Percentiles rank a stretch among this genome's conserved stretches.
Conservation (phyloP, 64 coral and sea anemone genomes). For the Montipora sp. region DNA sequence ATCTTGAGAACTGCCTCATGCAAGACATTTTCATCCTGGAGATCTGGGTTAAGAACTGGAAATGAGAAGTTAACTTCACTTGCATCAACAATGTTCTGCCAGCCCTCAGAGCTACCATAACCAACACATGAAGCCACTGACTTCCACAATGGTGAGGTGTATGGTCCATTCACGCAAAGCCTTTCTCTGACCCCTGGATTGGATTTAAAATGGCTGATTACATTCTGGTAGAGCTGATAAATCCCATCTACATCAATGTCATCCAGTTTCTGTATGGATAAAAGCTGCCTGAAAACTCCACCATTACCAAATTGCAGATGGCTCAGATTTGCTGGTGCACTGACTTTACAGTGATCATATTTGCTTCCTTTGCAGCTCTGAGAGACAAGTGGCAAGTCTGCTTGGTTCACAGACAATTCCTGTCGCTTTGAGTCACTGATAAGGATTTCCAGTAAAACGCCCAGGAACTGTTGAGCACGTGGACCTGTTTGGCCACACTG, state of each 20-base stretch:
- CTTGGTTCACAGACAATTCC: background rate
- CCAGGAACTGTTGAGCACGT: constrained; percentile 34
- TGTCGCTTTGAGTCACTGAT: constrained; percentile 68
- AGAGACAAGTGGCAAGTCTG: background rate
- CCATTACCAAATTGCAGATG: constrained; percentile 47
- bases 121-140: constrained; percentile 26
- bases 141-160: constrained; percentile 57
- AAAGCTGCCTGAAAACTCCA: constrained; percentile 71
- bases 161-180: constrained; percentile 71
- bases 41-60: constrained; percentile 22
- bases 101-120: background rate
- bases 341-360: background rate
- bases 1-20: constrained; percentile 51
- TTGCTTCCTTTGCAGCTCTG: constrained; percentile 61
- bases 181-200: constrained; percentile 57
- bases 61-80: background rate
- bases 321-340: background rate
- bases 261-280: constrained; percentile 75
- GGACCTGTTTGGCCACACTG: constrained; percentile 28
- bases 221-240: constrained; percentile 45
- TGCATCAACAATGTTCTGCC: background rate
- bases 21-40: background rate
- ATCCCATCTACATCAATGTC: constrained; percentile 77
- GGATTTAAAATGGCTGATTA: constrained; percentile 43
- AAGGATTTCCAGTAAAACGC: constrained; percentile 74